phyloP scores from a whole-genome alignment of 1,140 invertebrate species.

The Cherax quadricarinatus region DNA sequence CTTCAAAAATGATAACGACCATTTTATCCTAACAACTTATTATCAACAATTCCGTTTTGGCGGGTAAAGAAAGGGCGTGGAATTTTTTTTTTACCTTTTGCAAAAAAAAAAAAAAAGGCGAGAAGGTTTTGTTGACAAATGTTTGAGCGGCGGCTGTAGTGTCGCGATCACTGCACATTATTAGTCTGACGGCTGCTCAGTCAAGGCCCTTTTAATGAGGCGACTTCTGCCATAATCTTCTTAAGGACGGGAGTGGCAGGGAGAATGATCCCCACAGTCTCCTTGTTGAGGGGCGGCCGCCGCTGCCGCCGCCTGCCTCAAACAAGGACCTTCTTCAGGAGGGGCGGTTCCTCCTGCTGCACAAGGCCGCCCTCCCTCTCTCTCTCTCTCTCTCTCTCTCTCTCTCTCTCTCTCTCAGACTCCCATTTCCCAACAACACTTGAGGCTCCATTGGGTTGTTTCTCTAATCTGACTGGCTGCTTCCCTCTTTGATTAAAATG shows the following conservation, averaged over 20 bases:
- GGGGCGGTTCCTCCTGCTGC: not conserved
- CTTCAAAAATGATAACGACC: conserved; percentile 32
- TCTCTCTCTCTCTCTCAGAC: too few species aligned
- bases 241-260: conserved; percentile 47
- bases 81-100: not conserved
- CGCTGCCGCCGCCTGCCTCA: too few species aligned
- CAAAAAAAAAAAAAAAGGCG: not conserved
- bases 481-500: not conserved
- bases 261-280: conserved; percentile 34
- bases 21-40: not conserved
- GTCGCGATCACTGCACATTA: conserved; percentile 35
- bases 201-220: conserved; percentile 56
- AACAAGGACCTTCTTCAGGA: not conserved
- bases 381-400: not conserved
- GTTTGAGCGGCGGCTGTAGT: conserved; percentile 4
- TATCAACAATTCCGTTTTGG: not conserved
- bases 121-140: conserved; percentile 44
- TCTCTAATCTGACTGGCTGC: conserved; percentile 28
- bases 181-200: conserved; percentile 53
- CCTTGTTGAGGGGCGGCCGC: not conserved
- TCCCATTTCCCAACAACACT: conserved; percentile 27
- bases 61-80: not conserved
- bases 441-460: not conserved
- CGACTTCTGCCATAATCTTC: conserved; percentile 48
- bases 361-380: not conserved